Base-by-base conservation (phyloP, 2,888 invertebrate species). In the Nephrocerus scutellatus region DNA sequence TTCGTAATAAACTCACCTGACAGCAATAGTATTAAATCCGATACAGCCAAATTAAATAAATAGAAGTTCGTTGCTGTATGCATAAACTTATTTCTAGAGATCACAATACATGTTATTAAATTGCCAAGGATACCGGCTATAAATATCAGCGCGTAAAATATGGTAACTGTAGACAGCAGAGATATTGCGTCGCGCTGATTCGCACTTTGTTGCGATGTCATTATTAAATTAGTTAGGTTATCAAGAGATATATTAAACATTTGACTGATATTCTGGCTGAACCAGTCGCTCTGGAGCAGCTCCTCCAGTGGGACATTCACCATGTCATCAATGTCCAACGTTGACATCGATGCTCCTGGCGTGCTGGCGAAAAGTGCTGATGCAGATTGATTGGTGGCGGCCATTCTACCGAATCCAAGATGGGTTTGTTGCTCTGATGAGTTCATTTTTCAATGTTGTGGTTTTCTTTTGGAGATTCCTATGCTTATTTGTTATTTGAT, bases 21-120 rank as follows among this genome's bases (percentile, higher is more conserved):
- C 7, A 85, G 63, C 18, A 89, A 69, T 22, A 89, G 69, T 21
- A 89, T 72, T 25, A 90, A 71, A 67, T 91, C 90, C 20, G 88
- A 88, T 39, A 89, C 75, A 1, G 90, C 87, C 60, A 89, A 72
- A 64, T 85, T 88, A 69, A 90, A 88, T 43, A 90, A 70, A 61
- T 90, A 91, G 62, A 80, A 84, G 59, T 84, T 84, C 5, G 83
- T 84, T 3, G 82, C 82, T 16, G 83, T 82, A 54, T 87, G 87
- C 84, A 91, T 85, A 53, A 80, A 81, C 55, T 81, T 81, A 66
- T 88, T 89, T 22, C 79, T 73, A 13, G 81, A 75, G 48, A 91
- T 89, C 29, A 91, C 89, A 48, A 87, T 72, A 62, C 90, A 89
- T 7, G 90, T 90, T 56, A 83, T 80, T 39, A 84, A 71, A 63